Percentiles rank a stretch among this genome's conserved stretches.
Conservation (phyloP, 2,113 vertebrate genomes). For the Vimba vimba region DNA sequence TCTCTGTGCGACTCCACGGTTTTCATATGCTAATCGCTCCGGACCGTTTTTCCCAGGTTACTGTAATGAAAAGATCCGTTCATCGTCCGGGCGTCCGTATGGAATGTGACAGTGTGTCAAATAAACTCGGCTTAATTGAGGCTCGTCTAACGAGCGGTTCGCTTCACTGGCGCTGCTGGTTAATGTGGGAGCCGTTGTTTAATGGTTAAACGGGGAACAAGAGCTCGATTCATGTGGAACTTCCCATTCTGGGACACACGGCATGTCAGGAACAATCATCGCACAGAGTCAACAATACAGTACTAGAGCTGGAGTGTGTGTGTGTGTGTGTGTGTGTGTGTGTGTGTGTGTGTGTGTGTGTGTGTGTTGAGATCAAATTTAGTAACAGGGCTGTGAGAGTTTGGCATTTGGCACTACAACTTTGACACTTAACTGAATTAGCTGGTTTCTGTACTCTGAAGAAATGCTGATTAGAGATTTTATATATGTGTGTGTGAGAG, state of each 20-base stretch:
- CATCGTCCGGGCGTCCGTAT: constrained; percentile 25
- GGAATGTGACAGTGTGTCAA: constrained; percentile 59
- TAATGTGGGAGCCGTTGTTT: constrained; percentile 53
- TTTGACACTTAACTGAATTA: constrained; percentile 4
- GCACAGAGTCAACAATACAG: background rate
- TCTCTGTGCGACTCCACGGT: background rate
- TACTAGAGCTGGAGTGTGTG: background rate
- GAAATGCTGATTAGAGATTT: background rate
- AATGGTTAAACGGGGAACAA: constrained; percentile 50
- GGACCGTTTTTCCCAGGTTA: constrained; percentile 28
- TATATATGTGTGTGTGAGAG: constrained; percentile 16
- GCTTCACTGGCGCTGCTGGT: constrained; percentile 48
- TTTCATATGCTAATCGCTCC: constrained; percentile 51
- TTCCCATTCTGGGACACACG: constrained; percentile 34
- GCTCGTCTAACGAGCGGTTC: constrained; percentile 50
- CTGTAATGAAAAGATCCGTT: constrained; percentile 50
- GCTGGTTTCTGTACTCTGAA: background rate
- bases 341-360: background rate
- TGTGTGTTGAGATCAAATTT: background rate
- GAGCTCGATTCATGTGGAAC: constrained; percentile 42
- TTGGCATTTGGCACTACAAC: background rate
- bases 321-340: background rate
- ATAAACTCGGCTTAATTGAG: constrained; percentile 56
- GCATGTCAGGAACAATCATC: constrained; percentile 43
- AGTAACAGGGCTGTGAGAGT: background rate